phyloP scores from a whole-genome alignment of 1,140 invertebrate genomes.

The Cotesia vestalis region DNA sequence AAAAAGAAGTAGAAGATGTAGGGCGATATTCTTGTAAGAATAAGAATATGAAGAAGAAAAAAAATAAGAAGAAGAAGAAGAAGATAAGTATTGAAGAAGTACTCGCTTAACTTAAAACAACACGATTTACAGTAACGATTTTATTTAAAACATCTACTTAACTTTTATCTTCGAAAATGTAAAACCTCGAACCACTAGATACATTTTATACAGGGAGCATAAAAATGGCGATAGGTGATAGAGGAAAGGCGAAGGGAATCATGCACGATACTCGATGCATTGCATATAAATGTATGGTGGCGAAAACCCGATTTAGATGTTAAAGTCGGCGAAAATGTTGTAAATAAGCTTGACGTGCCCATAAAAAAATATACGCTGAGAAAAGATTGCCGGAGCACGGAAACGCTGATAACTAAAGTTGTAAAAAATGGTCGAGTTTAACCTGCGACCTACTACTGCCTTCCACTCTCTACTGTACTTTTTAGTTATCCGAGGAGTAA shows the following conservation, averaged over 20 bases:
- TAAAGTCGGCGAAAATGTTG: constrained; percentile 20
- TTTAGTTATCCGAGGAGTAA: constrained; percentile 1
- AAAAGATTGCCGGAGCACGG: too few species aligned
- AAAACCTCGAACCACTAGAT: not conserved
- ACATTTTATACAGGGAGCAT: not conserved
- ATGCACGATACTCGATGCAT: constrained; percentile 21
- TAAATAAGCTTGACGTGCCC: too few species aligned
- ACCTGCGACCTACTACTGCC: not conserved
- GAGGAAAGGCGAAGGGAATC: constrained; percentile 12
- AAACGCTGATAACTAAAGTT: too few species aligned
- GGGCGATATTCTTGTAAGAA: too few species aligned
- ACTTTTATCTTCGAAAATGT: not conserved
- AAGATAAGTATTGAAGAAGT: too few species aligned
- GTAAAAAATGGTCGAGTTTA: too few species aligned
- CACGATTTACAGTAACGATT: not conserved
- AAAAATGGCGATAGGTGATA: constrained; percentile 17
- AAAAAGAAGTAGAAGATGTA: too few species aligned
- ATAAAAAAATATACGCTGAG: not conserved
- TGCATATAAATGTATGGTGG: constrained; percentile 49
- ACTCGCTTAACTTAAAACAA: too few species aligned
- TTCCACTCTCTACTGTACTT: not conserved
- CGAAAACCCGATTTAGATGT: constrained; percentile 41
- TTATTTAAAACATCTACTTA: not conserved
- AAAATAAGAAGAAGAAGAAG: too few species aligned
- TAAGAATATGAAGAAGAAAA: too few species aligned